Evolutionary conservation across 1,140 invertebrate genomes (phyloP).

Genomic region (Steinernema feltiae): DNA sequence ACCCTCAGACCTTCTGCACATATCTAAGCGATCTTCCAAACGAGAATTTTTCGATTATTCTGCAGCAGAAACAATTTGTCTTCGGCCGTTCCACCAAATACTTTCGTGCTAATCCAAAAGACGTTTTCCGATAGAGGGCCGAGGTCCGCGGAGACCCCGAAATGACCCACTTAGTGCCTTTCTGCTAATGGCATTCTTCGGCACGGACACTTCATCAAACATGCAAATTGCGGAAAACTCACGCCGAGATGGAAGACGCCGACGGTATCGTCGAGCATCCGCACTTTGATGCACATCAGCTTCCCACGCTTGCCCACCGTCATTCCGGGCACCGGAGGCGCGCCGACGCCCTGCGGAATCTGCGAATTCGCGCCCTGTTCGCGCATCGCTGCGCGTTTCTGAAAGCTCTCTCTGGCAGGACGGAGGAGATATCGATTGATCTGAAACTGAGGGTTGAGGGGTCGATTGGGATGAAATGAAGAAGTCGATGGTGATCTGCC

Average conservation of each 20-base stretch:
- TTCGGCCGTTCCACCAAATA: background rate
- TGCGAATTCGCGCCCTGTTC: background rate
- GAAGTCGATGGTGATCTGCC: background rate
- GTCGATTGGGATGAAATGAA: background rate
- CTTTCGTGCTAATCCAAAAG: background rate
- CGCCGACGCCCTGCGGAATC: constrained; percentile 24
- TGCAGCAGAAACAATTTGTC: background rate
- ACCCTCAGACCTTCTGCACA: background rate
- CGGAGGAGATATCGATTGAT: background rate
- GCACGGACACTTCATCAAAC: background rate
- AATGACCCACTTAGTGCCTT: constrained; percentile 10
- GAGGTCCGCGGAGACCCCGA: background rate
- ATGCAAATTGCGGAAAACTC: constrained; percentile 14
- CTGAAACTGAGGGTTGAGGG: background rate
- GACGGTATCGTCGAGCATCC: constrained; percentile 54
- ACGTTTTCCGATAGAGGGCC: background rate
- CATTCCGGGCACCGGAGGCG: constrained; percentile 52
- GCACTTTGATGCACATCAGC: constrained; percentile 57
- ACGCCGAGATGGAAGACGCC: constrained; percentile 57
- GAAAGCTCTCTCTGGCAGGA: background rate
- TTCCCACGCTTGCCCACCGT: constrained; percentile 51
- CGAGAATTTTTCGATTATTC: too few relatives aligned
- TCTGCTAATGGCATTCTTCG: background rate
- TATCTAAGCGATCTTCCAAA: too few relatives aligned
- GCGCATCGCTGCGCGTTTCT: background rate